Evolutionary conservation across 1,140 invertebrate genomes (phyloP), one percentile per base, ranked within the genome.

Genomic region (Drosophila kohkoa): DNA sequence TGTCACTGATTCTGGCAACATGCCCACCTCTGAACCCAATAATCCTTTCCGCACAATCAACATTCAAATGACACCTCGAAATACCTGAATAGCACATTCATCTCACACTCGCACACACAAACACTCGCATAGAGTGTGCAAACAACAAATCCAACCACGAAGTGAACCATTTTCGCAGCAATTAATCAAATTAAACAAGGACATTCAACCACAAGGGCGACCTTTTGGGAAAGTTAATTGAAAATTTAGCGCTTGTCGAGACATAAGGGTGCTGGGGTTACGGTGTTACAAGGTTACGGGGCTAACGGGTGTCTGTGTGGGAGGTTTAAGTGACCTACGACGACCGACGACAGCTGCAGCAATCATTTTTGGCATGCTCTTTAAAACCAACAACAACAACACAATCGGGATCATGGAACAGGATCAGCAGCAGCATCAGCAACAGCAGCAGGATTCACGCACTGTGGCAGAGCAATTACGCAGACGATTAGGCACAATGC

Each of bases 401-500:
- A 59, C n/a, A 43, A 70, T 41, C 20, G 48, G 46, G 46, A 67
- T 59, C 52, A 49, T 66, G 8, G 8, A 38, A 11, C 35, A 38
- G 35, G 35, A 38, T 59, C 52, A 49, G 75, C 66, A 81, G 55
- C 55, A 73, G 79, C 64, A 82, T 74, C 67, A 71, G 49, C 48
- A 30, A 43, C 43, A 48, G 49, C 62, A 75, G 57, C 65, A 79
- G 77, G 62, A 79, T 67, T 70, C 80, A 87, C 83, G 83, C 81
- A 81, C 72, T 77, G 13, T 38, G 63, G 71, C 77, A 78, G 77
- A 51, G 82, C 87, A 90, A 90, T 90, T 90, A 90, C 80, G 69
- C 87, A 90, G 87, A 90, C 87, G 87, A 90, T 90, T 90, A 86
- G 87, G 77, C 87, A 86, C 83, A 71, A 30, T 65, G 58, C 38